Conservation (phyloP, 23 tunicate genomes). For the Ciona savignyi region DNA sequence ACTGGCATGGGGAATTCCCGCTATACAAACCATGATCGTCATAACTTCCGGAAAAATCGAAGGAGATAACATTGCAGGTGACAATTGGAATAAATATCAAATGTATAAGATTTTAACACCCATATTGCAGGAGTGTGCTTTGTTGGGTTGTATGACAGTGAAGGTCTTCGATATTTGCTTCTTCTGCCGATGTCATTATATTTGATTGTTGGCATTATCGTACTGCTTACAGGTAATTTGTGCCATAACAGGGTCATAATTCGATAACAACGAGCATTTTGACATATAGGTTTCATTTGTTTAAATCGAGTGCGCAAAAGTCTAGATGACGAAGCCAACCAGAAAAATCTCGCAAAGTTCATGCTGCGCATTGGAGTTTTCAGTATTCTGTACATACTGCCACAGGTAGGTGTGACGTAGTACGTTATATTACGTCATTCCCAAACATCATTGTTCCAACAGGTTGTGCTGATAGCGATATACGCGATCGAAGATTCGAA, state of each 20-base stretch:
- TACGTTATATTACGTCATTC: background rate
- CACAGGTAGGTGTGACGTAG: slow-evolving; percentile 33
- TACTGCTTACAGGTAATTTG: slow-evolving; percentile 59
- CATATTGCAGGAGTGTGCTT: slow-evolving; percentile 67
- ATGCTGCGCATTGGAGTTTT: slow-evolving; percentile 86
- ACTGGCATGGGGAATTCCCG: slow-evolving; percentile 73
- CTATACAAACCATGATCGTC: slow-evolving; percentile 59
- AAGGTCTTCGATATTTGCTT: slow-evolving; percentile 47
- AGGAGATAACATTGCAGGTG: slow-evolving; percentile 92
- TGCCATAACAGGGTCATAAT: too few relatives aligned
- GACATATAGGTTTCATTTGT: slow-evolving; percentile 59
- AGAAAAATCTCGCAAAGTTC: slow-evolving; percentile 64
- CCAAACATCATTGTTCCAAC: background rate
- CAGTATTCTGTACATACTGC: slow-evolving; percentile 74
- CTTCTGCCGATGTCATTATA: slow-evolving; percentile 63
- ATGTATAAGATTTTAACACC: too few relatives aligned
- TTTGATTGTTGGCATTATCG: slow-evolving; percentile 34
- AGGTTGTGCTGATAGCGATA: slow-evolving; percentile 40
- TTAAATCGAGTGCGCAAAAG: slow-evolving; percentile 78
- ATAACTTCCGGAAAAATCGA: slow-evolving; percentile 62
- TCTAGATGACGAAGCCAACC: slow-evolving; percentile 47
- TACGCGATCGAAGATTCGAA: slow-evolving; percentile 59
- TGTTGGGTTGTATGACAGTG: slow-evolving; percentile 61
- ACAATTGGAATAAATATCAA: too few relatives aligned
- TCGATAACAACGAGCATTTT: too few relatives aligned